Evolutionary conservation across 2,888 invertebrate species (phyloP).

Genomic region (Prenolepis imparis): DNA sequence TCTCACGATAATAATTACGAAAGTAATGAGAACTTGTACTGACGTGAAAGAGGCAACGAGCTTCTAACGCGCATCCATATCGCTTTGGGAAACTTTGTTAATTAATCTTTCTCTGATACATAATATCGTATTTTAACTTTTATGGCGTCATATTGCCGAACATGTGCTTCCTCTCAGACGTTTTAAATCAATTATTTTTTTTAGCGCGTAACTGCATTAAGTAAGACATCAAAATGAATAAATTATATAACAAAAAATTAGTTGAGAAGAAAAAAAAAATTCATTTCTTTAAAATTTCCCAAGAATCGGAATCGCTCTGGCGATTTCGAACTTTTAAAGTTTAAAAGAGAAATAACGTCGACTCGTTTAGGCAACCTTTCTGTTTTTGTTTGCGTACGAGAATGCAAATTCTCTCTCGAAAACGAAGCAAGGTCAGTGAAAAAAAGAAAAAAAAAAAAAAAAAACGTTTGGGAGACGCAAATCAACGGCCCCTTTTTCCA

Average conservation of each 20-base stretch:
- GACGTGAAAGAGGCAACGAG: conserved; percentile 35
- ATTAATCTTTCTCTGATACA: conserved; percentile 38
- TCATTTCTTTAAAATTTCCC: not conserved
- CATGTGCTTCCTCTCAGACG: not conserved
- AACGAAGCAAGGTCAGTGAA: not conserved
- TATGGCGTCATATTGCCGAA: conserved; percentile 34
- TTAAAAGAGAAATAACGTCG: not conserved
- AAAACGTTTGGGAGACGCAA: not conserved
- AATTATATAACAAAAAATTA: not conserved
- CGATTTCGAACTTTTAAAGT: not conserved
- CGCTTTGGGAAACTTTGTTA: conserved; percentile 36
- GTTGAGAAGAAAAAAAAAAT: too few species aligned
- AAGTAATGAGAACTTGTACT: conserved; percentile 12
- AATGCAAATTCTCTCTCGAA: not conserved
- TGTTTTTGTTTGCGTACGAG: not conserved
- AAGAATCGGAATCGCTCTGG: not conserved
- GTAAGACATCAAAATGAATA: not conserved
- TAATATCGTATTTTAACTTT: conserved; percentile 38
- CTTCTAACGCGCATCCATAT: conserved; percentile 20
- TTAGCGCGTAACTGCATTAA: not conserved
- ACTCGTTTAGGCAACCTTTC: not conserved
- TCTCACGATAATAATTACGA: not conserved
- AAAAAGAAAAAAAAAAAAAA: not conserved
- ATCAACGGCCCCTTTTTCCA: not conserved
- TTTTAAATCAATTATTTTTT: conserved; percentile 1